Conservation (phyloP, 1,140 invertebrate genomes). For the Danaus melanippus region DNA sequence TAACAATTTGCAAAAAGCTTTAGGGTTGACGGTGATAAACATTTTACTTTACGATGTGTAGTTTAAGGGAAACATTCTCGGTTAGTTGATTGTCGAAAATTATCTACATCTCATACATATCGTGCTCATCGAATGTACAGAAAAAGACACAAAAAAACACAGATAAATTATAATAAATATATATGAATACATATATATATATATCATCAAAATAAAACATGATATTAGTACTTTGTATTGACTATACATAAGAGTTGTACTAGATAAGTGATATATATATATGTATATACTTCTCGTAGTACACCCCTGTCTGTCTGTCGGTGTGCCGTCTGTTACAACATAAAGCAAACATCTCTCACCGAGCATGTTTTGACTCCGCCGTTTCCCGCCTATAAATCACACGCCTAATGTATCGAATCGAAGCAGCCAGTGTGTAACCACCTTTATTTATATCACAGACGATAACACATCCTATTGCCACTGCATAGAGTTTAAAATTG, state of each 20-base stretch:
- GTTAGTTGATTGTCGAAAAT: too few species aligned
- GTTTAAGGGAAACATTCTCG: background rate
- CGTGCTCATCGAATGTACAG: too few species aligned
- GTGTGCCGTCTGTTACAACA: constrained; percentile 12
- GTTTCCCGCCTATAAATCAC: constrained; percentile 66
- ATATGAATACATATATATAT: too few species aligned
- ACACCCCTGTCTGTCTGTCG: background rate
- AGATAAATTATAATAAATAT: too few species aligned
- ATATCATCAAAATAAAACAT: too few species aligned
- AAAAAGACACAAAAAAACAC: too few species aligned
- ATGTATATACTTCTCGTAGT: too few species aligned
- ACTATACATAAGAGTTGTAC: too few species aligned
- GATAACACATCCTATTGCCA: constrained; percentile 15
- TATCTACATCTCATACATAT: too few species aligned
- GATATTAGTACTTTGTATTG: too few species aligned
- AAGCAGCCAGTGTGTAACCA: constrained; percentile 38
- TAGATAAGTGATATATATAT: too few species aligned
- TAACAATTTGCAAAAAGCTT: constrained; percentile 22
- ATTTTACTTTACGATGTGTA: background rate
- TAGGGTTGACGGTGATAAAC: constrained; percentile 17
- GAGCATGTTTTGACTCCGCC: constrained; percentile 60
- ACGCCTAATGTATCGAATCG: constrained; percentile 67
- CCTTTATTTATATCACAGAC: constrained; percentile 21
- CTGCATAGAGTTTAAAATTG: constrained; percentile 9
- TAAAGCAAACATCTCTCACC: constrained; percentile 28